Conservation (phyloP, 2,797 vertebrate genomes). For the Craterocephalus amniculus region DNA sequence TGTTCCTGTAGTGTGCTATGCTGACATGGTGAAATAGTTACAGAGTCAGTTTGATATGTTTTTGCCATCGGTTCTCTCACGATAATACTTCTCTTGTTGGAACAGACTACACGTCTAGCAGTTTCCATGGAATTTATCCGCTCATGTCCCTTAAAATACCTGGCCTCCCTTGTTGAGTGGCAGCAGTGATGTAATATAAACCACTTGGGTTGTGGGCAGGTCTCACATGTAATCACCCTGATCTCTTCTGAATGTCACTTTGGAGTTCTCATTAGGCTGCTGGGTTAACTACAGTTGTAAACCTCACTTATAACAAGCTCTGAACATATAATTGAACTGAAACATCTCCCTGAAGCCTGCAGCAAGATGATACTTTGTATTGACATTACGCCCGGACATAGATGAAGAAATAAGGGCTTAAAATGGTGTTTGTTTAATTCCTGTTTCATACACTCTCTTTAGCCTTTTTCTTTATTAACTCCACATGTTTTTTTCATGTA, state of each 20-base stretch:
- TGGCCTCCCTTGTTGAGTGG: slow-evolving; percentile 51
- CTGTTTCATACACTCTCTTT: slow-evolving; percentile 54
- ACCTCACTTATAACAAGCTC: not conserved
- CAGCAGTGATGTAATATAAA: slow-evolving; percentile 70
- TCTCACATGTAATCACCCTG: slow-evolving; percentile 61
- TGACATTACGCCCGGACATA: slow-evolving; percentile 40
- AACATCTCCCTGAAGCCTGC: slow-evolving; percentile 40
- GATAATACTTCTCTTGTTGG: slow-evolving; percentile 13
- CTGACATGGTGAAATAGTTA: not conserved
- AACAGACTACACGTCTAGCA: slow-evolving; percentile 34
- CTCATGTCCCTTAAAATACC: slow-evolving; percentile 63
- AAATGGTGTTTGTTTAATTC: slow-evolving; percentile 61
- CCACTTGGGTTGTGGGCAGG: slow-evolving; percentile 55
- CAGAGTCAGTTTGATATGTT: slow-evolving; percentile 5
- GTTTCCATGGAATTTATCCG: slow-evolving; percentile 53
- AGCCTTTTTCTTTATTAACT: slow-evolving; percentile 64
- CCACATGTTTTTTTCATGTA: slow-evolving; percentile 72
- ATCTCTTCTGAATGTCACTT: slow-evolving; percentile 53
- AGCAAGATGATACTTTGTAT: slow-evolving; percentile 35
- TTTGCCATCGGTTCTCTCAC: slow-evolving; percentile 7
- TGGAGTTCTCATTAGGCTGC: slow-evolving; percentile 52
- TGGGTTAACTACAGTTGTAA: slow-evolving; percentile 33
- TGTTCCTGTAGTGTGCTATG: not conserved
- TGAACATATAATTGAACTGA: slow-evolving; percentile 22
- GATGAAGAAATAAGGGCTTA: slow-evolving; percentile 51